Evolutionary conservation across 2,797 vertebrate species (phyloP).

Genomic region (Scleropages formosus): DNA sequence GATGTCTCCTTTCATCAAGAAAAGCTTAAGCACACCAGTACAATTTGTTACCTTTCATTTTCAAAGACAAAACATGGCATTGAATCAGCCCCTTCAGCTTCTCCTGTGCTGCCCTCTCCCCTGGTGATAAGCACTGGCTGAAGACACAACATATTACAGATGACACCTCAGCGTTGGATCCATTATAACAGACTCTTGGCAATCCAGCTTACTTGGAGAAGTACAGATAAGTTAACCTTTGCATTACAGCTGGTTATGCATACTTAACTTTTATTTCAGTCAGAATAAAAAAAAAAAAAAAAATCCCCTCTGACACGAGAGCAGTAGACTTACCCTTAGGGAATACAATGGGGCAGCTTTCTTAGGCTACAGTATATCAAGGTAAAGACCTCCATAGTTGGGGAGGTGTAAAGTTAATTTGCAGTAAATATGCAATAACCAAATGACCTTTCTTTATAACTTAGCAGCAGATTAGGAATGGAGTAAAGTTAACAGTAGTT

Average conservation of each 20-base stretch:
- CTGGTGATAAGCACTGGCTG: conserved; percentile 41
- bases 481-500: neutral
- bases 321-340: too few species aligned
- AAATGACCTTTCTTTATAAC: too few species aligned
- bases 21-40: too few species aligned
- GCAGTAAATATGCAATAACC: too few species aligned
- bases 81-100: conserved; percentile 47
- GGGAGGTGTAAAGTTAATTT: too few species aligned
- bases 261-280: conserved; percentile 20
- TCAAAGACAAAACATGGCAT: too few species aligned
- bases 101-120: conserved; percentile 35
- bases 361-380: too few species aligned
- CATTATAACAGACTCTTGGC: neutral
- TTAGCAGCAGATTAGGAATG: neutral
- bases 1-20: conserved; percentile 37
- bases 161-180: conserved; percentile 26
- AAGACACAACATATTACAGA: conserved; percentile 53
- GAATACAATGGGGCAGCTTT: too few species aligned
- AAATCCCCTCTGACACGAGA: too few species aligned
- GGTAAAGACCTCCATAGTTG: too few species aligned
- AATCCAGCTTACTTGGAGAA: neutral
- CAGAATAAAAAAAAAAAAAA: conserved; percentile 12
- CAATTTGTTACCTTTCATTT: too few species aligned
- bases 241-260: neutral
- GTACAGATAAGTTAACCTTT: neutral